phyloP scores from a whole-genome alignment of 2,113 vertebrate genomes.

The Holacanthus passer region DNA sequence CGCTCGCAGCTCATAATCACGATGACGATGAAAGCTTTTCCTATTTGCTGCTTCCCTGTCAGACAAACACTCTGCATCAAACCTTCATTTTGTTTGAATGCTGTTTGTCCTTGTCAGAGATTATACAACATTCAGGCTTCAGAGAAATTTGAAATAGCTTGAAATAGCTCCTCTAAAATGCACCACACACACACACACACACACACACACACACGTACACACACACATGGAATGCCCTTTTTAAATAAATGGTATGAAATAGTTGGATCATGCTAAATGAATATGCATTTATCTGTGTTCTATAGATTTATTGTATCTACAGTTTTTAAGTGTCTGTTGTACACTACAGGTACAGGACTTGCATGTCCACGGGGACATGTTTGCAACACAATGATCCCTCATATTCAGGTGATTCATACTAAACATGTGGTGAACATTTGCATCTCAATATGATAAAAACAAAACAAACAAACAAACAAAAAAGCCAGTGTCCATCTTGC shows the following conservation, averaged over 20 bases:
- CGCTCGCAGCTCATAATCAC: neutral
- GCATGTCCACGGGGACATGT: neutral
- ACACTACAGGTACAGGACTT: neutral
- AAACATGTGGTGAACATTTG: neutral
- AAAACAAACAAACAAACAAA: too few relatives aligned
- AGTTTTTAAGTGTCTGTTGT: neutral
- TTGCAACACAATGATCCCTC: neutral
- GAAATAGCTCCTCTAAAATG: neutral
- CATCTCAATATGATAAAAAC: too few relatives aligned
- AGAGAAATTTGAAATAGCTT: constrained; percentile 2
- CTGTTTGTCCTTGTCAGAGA: constrained; percentile 21
- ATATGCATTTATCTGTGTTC: constrained; percentile 17
- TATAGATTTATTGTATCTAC: constrained; percentile 10
- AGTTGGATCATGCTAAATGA: neutral
- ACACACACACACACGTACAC: neutral
- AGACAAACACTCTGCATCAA: neutral
- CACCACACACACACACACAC: neutral
- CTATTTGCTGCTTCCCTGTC: neutral
- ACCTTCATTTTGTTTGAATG: constrained; percentile 3
- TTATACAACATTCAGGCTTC: constrained; percentile 26
- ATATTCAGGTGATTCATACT: neutral
- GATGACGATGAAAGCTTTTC: neutral
- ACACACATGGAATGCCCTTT: neutral
- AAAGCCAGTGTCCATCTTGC: too few relatives aligned
- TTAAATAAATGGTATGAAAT: constrained; percentile 14